A percentile compares a stretch with the other conserved stretches of the same genome.
Conservation (phyloP, 1,140 invertebrate species). For the Phthorimaea operculella region DNA sequence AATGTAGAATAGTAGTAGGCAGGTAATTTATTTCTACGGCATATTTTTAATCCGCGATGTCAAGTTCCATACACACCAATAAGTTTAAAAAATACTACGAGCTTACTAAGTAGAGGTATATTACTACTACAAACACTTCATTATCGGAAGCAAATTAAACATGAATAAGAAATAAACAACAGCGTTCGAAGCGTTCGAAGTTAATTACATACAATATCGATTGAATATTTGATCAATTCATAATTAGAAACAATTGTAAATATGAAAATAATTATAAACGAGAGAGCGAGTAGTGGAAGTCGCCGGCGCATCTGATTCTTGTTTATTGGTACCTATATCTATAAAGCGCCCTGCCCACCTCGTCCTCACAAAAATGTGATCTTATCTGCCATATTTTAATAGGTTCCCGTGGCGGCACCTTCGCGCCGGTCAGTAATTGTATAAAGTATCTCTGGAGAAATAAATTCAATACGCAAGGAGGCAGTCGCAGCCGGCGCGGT, state of each 20-base stretch:
- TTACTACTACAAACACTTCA: too few species aligned
- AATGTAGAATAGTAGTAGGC: too few species aligned
- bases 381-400: constrained; percentile 63
- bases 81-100: too few species aligned
- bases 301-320: constrained; percentile 36
- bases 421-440: constrained; percentile 46
- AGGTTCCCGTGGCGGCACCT: constrained; percentile 57
- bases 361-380: constrained; percentile 54
- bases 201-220: constrained; percentile 61
- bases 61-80: too few species aligned
- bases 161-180: constrained; percentile 57
- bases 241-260: constrained; percentile 64
- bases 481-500: constrained; percentile 22
- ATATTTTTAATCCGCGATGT: too few species aligned
- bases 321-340: constrained; percentile 20
- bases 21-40: too few species aligned
- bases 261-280: constrained; percentile 45
- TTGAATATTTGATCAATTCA: constrained; percentile 53
- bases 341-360: constrained; percentile 47
- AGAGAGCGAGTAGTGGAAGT: constrained; percentile 34
- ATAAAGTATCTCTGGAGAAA: constrained; percentile 48
- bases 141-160: constrained; percentile 56
- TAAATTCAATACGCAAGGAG: constrained; percentile 45
- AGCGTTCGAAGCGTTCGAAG: constrained; percentile 34
- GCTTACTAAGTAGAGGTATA: too few species aligned